Conservation (phyloP, 2,888 invertebrate genomes). For the Drepana falcataria region DNA sequence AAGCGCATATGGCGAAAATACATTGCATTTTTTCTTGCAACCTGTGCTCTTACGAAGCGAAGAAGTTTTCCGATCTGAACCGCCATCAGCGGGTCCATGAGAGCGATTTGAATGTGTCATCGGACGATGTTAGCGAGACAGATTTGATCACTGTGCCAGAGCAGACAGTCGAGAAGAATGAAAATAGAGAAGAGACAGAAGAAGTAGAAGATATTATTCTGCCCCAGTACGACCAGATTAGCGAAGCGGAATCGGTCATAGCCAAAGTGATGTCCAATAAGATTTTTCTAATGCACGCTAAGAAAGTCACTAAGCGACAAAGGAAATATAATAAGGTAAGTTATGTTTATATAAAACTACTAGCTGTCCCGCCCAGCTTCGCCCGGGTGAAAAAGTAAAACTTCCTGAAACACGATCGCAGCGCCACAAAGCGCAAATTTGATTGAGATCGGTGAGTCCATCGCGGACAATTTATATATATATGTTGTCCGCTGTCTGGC, state of each 20-base stretch:
- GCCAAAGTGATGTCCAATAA: conserved; percentile 58
- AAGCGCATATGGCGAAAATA: conserved; percentile 37
- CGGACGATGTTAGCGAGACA: conserved; percentile 15
- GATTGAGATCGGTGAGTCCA: too few relatives aligned
- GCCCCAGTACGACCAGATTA: conserved; percentile 20
- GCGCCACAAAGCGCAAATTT: too few relatives aligned
- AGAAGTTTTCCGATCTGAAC: conserved; percentile 26
- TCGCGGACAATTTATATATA: too few relatives aligned
- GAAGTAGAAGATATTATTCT: conserved; percentile 6
- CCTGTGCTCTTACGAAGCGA: conserved; percentile 34
- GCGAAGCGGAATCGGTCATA: conserved; percentile 50
- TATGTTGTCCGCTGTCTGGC: too few relatives aligned
- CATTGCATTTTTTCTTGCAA: conserved; percentile 48
- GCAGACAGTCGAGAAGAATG: conserved; percentile 23
- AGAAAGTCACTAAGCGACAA: conserved; percentile 26
- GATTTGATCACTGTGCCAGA: conserved; percentile 21
- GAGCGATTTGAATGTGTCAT: conserved; percentile 9
- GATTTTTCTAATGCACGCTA: conserved; percentile 41
- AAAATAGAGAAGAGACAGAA: conserved; percentile 4
- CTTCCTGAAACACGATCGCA: too few relatives aligned
- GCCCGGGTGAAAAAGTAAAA: too few relatives aligned
- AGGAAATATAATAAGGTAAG: conserved; percentile 49
- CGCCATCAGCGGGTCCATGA: conserved; percentile 31
- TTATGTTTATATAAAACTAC: conserved; percentile 7
- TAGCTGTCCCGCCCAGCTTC: too few relatives aligned